Conservation (phyloP, 2,113 vertebrate species). For the Leuciscus idus region DNA sequence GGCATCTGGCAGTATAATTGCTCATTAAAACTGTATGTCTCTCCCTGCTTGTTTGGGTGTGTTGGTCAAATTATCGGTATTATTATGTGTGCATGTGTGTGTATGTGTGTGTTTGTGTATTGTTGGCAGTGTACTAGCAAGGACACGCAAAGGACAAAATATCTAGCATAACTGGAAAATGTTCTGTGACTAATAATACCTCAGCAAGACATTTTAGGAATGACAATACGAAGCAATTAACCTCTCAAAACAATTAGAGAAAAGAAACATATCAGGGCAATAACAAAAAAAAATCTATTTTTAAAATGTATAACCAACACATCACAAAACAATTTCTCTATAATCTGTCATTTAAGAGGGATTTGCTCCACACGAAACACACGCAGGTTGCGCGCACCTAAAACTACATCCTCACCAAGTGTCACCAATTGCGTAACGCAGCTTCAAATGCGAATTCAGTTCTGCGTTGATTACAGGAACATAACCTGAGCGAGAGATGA, state of each 20-base stretch:
- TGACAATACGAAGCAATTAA: not conserved
- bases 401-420: constrained; percentile 21
- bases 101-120: not conserved
- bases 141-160: not conserved
- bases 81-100: no score
- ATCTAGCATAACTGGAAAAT: constrained; percentile 6
- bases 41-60: constrained; percentile 4
- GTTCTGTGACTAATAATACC: not conserved
- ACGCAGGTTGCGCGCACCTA: constrained; percentile 3
- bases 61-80: not conserved
- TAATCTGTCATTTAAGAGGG: constrained; percentile 43
- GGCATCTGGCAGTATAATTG: constrained; percentile 3
- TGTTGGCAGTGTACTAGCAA: not conserved
- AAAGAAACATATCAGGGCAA: not conserved
- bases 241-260: not conserved
- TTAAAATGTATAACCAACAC: not conserved
- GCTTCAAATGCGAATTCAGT: constrained; percentile 32
- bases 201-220: not conserved
- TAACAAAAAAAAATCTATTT: not conserved
- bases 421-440: constrained; percentile 30
- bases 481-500: constrained; percentile 19
- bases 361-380: constrained; percentile 33
- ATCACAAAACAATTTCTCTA: constrained; percentile 1
- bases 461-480: constrained; percentile 38
- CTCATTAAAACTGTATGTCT: not conserved